Conservation (phyloP, 2,113 vertebrate genomes). For the Rhodinocichla rosea region DNA sequence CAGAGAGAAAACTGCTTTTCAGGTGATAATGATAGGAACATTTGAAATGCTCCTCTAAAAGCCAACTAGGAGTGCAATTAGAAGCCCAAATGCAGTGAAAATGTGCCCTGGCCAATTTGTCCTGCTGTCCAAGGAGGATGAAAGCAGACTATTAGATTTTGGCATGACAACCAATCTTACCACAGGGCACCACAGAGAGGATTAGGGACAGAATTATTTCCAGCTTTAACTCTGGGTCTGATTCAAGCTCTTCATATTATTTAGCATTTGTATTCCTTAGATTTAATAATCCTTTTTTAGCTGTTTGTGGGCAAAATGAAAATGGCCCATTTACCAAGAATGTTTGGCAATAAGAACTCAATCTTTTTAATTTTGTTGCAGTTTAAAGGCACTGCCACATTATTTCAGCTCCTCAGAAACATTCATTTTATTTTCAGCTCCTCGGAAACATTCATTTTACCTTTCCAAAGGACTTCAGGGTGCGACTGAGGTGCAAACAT, state of each 20-base stretch:
- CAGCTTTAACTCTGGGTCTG: background rate
- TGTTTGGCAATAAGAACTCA: background rate
- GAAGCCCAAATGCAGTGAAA: background rate
- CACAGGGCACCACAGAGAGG: background rate
- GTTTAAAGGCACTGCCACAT: background rate
- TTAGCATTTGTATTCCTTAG: background rate
- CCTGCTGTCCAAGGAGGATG: background rate
- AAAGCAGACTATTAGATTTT: background rate
- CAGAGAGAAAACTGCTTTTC: background rate
- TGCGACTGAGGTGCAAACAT: background rate
- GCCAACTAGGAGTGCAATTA: background rate
- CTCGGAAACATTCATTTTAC: background rate
- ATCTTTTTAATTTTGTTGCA: background rate
- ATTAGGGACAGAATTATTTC: constrained; percentile 39
- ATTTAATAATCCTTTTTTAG: background rate
- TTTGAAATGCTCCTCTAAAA: background rate
- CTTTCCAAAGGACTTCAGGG: background rate
- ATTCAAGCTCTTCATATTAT: background rate
- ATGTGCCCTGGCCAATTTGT: background rate
- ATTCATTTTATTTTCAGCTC: background rate
- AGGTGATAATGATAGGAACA: background rate
- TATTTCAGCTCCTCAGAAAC: background rate
- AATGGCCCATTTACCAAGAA: background rate
- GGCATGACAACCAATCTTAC: background rate
- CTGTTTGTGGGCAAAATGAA: background rate